Base-by-base conservation (phyloP, 2,113 vertebrate species). In the Equus quagga region DNA sequence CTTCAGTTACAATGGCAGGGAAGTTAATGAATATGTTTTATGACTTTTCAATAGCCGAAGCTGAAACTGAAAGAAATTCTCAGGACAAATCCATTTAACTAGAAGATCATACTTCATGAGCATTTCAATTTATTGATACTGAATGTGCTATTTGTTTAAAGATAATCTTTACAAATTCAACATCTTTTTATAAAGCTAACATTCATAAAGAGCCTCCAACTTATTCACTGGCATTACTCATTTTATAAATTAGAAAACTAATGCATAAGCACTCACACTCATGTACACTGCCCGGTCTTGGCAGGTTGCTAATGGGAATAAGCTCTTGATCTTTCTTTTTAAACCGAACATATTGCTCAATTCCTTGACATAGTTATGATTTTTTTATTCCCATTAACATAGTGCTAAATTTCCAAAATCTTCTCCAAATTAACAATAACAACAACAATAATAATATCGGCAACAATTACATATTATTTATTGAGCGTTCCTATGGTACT, bases 121-220 rank as follows among this genome's bases (percentile, higher is more conserved):
- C 28, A 62, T 94, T 95, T 92, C 49, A 80, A 51, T 80, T 80
- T 67, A 56, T 41, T 73, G n/a, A 65, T 79, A 17, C 44, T 70
- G 36, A 86, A 78, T 70, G 46, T 41, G 89, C 11, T 83, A 33
- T 91, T 95, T 97, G 78, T 65, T 93, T 83, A 94, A 76, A 96
- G 78, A 79, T 51, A 96, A 96, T 93, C 69, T 82, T 89, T 80
- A 82, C 4, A 96, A 93, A 93, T 73, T 69, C 73, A 86, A 49
- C 41, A 82, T 89, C 13, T 87, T 69, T 83, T 79, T 80, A 54
- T 73, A 96, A 94, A 72, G 13, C 14, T 93, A 64, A 75, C 23
- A 33, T 46, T 93, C 14, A 69, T 23, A 19, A 81, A 96, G 8
- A 82, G 12, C 18, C 8, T 94, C 19, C 23, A 80, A 60, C 6